Base-by-base conservation (phyloP, 1,140 invertebrate species). In the Eupristina koningsbergeri region DNA sequence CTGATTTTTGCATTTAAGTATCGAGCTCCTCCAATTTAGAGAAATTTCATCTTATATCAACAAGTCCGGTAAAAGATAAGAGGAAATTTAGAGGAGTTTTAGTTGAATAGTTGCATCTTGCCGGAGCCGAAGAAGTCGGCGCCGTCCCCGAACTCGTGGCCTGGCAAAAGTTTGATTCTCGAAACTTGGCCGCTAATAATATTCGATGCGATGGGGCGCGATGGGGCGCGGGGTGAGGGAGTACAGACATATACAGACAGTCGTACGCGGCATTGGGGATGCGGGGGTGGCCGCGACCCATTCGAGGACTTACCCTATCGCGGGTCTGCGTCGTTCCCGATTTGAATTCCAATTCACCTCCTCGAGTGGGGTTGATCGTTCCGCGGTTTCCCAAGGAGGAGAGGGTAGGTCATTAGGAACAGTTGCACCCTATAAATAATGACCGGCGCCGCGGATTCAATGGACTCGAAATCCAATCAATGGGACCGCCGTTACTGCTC, bases 391-490 rank as follows among this genome's bases (percentile, higher is more conserved):
- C 26, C 41, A 22, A 31, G 13, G 45, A 9, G 2, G 36, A 36
- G 31, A 67, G 63, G 73, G 39, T 71, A 63, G 47, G n/a, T 69
- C 75, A 76, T 79, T 75, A 80, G 77, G 71, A 71, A 39, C 58
- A 80, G 82, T 84, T 84, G 79, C 77, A 39, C 39, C 31, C 69
- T 53, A 73, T 84, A 84, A 84, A 84, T 80, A 84, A 80, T 80
- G 53, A 84, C 58, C 73, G 58, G 50, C 13, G 64, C 58, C 58
- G 53, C 41, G 26, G 77, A 80, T 84, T 84, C 83, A 84, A 80
- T 80, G 77, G 77, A 80, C 71, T 80, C 36, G 77, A 84, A 84
- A 84, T 75, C 83, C 69, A 84, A 84, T 84, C 77, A 84, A 84
- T 80, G 50, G 41, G 47, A 45, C 29, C 19, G 64, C 50, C 45